These are phyloP conservation scores for Semotilus atromaculatus DNA, from an alignment of 2,797 vertebrate species.

Conservation along the genomic window DNA sequence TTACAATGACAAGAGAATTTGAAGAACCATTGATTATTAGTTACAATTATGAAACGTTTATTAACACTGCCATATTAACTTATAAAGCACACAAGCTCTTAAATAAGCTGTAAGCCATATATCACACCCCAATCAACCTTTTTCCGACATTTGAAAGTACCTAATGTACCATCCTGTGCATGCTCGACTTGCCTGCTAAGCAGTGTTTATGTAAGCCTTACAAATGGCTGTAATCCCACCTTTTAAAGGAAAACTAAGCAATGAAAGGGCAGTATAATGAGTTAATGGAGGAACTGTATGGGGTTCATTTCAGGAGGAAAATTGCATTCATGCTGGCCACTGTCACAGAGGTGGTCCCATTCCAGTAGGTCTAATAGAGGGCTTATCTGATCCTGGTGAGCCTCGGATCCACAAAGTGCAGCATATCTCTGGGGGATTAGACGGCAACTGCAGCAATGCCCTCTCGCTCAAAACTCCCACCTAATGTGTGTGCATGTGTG, in stretches of 20 bases:
- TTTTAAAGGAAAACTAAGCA: not conserved
- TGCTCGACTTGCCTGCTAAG: constrained; percentile 38
- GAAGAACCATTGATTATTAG: constrained; percentile 18
- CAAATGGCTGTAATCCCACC: constrained; percentile 22
- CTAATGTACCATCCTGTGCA: constrained; percentile 24
- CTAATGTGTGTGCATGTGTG: constrained; percentile 11
- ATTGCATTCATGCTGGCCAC: constrained; percentile 42
- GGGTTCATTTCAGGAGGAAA: constrained; percentile 27
- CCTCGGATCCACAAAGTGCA: constrained; percentile 44
- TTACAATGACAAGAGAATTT: constrained; percentile 23
- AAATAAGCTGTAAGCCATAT: constrained; percentile 34
- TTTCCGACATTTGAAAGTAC: constrained; percentile 39
- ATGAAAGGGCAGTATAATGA: constrained; percentile 26
- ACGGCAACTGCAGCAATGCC: constrained; percentile 26
- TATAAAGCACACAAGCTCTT: constrained; percentile 3
- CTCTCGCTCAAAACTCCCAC: not conserved
- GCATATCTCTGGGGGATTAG: constrained; percentile 47
- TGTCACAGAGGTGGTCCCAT: constrained; percentile 51
- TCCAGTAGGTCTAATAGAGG: constrained; percentile 52
- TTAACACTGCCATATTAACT: constrained; percentile 9
- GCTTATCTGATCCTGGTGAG: constrained; percentile 56
- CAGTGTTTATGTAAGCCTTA: constrained; percentile 33
- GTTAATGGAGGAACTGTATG: constrained; percentile 39
- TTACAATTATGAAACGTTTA: constrained; percentile 36
- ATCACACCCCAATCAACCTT: constrained; percentile 36